These are phyloP conservation scores for Ichneumoninae sp. DNA, from an alignment of 2,888 invertebrate species.

Conservation along the genomic window DNA sequence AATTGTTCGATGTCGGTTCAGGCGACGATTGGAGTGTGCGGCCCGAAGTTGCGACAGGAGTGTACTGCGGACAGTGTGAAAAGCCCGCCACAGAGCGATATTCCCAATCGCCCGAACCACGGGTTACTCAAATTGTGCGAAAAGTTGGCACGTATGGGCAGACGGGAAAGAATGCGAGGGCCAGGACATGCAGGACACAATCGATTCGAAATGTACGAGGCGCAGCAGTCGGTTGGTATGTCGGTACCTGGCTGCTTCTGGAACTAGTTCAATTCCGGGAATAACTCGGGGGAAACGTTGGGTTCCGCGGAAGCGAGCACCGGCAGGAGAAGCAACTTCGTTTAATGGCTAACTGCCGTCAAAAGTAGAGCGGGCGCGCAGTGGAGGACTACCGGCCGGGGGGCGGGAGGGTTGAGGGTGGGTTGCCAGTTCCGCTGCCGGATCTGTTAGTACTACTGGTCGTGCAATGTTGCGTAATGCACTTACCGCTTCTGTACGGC, in stretches of 20 bases:
- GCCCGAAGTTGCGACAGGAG: neutral
- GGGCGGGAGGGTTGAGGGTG: neutral
- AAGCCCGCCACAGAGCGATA: neutral
- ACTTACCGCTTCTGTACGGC: constrained; percentile 43
- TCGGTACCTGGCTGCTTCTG: constrained; percentile 25
- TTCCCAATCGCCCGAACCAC: constrained; percentile 2
- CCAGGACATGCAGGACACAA: constrained; percentile 17
- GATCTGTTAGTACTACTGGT: constrained; percentile 37
- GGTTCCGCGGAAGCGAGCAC: constrained; percentile 35
- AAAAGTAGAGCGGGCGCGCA: constrained; percentile 48
- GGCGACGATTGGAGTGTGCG: neutral
- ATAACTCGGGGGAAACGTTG: constrained; percentile 53
- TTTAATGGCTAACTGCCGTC: constrained; percentile 57
- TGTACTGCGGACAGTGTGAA: neutral
- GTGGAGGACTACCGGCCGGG: constrained; percentile 12
- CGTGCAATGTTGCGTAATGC: constrained; percentile 55
- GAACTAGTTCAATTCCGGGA: constrained; percentile 59
- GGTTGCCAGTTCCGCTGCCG: constrained; percentile 28
- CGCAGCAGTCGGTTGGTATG: constrained; percentile 19
- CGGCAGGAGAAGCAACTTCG: constrained; percentile 54
- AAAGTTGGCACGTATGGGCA: neutral
- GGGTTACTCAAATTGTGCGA: neutral
- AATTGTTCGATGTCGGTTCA: neutral
- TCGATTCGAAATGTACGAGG: constrained; percentile 28
- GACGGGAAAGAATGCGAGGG: constrained; percentile 3